phyloP scores from a whole-genome alignment of 1,140 invertebrate species.

The Aphelinus atriplicis region DNA sequence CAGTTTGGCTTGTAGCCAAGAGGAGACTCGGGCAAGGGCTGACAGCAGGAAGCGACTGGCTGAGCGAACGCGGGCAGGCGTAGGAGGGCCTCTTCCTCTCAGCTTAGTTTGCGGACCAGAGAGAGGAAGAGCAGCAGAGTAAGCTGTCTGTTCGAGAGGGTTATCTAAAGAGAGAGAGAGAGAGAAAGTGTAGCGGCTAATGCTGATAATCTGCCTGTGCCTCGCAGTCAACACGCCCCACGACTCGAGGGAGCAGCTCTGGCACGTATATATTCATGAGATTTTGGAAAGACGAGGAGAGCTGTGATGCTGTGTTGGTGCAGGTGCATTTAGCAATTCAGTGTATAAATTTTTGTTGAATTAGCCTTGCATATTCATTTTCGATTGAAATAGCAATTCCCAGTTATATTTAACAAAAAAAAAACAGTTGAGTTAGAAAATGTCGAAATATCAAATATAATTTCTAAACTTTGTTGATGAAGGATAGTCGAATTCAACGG shows the following conservation, averaged over 20 bases:
- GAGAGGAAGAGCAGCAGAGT: too few species aligned
- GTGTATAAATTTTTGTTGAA: too few species aligned
- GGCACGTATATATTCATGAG: slow-evolving; percentile 23
- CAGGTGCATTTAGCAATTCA: not conserved
- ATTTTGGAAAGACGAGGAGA: not conserved
- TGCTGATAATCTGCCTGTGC: not conserved
- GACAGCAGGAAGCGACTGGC: slow-evolving; percentile 37
- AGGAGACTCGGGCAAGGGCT: slow-evolving; percentile 28
- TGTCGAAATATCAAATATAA: too few species aligned
- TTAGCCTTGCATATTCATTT: too few species aligned
- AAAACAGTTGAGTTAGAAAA: too few species aligned
- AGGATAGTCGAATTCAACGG: too few species aligned
- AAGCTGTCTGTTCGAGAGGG: too few species aligned
- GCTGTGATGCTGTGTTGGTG: not conserved
- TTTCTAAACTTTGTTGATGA: too few species aligned
- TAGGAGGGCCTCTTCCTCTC: not conserved
- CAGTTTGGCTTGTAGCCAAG: too few species aligned
- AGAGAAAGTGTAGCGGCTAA: not conserved
- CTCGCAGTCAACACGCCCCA: slow-evolving; percentile 23
- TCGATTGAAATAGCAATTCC: too few species aligned
- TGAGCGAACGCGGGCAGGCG: not conserved
- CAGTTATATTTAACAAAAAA: too few species aligned
- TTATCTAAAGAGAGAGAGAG: too few species aligned
- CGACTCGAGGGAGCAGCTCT: slow-evolving; percentile 18
- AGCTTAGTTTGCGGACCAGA: not conserved